Conservation (phyloP, 2,113 vertebrate species). For the Callipepla californica region DNA sequence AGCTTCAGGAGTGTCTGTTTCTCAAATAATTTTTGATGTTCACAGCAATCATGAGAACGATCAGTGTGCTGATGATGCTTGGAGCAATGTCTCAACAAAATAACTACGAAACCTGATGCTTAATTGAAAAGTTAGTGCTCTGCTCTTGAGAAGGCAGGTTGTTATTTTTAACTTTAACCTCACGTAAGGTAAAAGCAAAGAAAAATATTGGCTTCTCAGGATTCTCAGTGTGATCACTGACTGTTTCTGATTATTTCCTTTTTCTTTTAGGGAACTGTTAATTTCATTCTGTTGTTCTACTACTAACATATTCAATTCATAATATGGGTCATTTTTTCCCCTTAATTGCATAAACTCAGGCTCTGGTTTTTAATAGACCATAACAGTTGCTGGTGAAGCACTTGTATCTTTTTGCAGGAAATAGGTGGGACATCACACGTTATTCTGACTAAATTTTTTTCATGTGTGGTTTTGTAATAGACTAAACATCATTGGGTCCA, state of each 20-base stretch:
- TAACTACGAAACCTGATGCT: neutral
- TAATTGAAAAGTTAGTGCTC: neutral
- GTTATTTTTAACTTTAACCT: slow-evolving; percentile 53
- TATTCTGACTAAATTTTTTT: neutral
- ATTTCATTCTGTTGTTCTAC: neutral
- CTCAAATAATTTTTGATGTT: slow-evolving; percentile 45
- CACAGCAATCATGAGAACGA: slow-evolving; percentile 5
- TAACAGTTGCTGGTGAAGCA: neutral
- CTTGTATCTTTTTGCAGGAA: neutral
- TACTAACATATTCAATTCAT: neutral
- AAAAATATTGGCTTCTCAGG: neutral
- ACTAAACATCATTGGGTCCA: neutral
- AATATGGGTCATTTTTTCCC: neutral
- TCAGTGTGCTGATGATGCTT: neutral
- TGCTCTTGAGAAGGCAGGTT: slow-evolving; percentile 20
- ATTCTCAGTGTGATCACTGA: neutral
- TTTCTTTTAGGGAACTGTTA: neutral
- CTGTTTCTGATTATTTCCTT: neutral
- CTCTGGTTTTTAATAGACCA: neutral
- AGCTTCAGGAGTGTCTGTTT: neutral
- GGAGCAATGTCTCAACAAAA: neutral
- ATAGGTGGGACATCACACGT: neutral
- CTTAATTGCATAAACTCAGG: neutral
- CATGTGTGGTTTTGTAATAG: neutral
- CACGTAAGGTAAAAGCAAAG: slow-evolving; percentile 16